These are phyloP conservation scores for Osmoderma eremita DNA, from an alignment of 2,888 invertebrate genomes.

Conservation along the genomic window DNA sequence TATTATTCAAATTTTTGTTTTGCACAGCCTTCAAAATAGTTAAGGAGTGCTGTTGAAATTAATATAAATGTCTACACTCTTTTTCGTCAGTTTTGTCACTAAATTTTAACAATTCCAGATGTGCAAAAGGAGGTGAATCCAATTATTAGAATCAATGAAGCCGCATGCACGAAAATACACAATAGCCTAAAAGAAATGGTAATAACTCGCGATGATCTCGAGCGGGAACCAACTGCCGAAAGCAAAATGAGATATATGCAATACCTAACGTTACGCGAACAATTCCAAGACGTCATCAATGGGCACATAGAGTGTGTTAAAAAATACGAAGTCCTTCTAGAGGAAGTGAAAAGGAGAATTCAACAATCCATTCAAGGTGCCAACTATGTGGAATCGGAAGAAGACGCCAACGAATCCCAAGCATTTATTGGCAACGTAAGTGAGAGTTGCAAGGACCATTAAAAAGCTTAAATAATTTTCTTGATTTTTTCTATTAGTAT, in stretches of 20 bases:
- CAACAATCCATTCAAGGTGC: conserved; percentile 35
- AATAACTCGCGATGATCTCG: conserved; percentile 53
- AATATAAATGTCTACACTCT: conserved; percentile 1
- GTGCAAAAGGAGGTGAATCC: conserved; percentile 72
- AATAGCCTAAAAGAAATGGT: conserved; percentile 68
- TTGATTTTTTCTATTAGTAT: conserved; percentile 67
- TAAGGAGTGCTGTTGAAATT: background rate
- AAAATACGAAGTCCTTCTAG: conserved; percentile 63
- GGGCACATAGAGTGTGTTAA: conserved; percentile 66
- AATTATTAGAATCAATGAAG: conserved; percentile 67
- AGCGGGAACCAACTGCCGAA: conserved; percentile 49
- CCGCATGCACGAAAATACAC: conserved; percentile 66
- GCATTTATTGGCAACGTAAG: conserved; percentile 67
- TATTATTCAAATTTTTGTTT: background rate
- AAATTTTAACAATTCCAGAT: conserved; percentile 61
- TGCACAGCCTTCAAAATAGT: too few relatives aligned
- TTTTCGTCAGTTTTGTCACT: too few relatives aligned
- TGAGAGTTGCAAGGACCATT: conserved; percentile 18
- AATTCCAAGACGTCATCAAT: conserved; percentile 64
- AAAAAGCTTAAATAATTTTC: background rate
- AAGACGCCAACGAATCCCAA: conserved; percentile 62
- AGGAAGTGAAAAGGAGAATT: conserved; percentile 32
- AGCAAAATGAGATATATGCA: conserved; percentile 65
- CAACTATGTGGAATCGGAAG: conserved; percentile 51
- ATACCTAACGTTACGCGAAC: conserved; percentile 62